Base-by-base conservation (phyloP, 2,113 vertebrate genomes). In the Ochotona princeps region DNA sequence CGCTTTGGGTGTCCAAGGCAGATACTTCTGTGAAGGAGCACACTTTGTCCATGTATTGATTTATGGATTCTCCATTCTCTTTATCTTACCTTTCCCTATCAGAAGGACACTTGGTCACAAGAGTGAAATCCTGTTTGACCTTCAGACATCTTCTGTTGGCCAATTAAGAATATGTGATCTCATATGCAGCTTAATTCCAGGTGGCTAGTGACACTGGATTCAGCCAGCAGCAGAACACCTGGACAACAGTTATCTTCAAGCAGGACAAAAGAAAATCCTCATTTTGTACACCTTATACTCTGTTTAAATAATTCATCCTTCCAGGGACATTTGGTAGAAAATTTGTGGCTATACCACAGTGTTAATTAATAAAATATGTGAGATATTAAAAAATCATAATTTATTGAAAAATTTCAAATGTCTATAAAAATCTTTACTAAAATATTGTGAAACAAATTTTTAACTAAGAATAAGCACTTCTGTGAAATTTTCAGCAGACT, bases 1-100 rank as follows among this genome's bases (percentile, higher is more conserved):
- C 95, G 97, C 93, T 94, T 93, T 20, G 95, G 93, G 87, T 85
- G 93, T 60, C 92, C 83, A 49, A 85, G 87, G 54, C 70, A 93
- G 87, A 95, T 90, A 30, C 90, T 73, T 95, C 95, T 91, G 5
- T 5, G 69, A 86, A 89, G 94, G 89, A 82, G 94, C 80, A 90
- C 86, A 94, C 89, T 88, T 57, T 25, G 70, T 44, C 38, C 38
- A 44, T 44, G 38, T 44, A 44, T 44, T 44, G 75, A 87, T 87
- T 92, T 94, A 95, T 87, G 32, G 13, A 95, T 81, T 90, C 75
- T 94, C 88, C 83, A 69, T 93, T 88, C 73, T 13, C 44, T 44
- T 94, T 25, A 23, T 49, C 23, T 15, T 57, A 11, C 67, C 26
- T 78, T 89, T 57, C 54, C 69, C 32, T 87, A 69, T 57, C 14